phyloP scores from a whole-genome alignment of 2,113 vertebrate genomes.

The Lates calcarifer region DNA sequence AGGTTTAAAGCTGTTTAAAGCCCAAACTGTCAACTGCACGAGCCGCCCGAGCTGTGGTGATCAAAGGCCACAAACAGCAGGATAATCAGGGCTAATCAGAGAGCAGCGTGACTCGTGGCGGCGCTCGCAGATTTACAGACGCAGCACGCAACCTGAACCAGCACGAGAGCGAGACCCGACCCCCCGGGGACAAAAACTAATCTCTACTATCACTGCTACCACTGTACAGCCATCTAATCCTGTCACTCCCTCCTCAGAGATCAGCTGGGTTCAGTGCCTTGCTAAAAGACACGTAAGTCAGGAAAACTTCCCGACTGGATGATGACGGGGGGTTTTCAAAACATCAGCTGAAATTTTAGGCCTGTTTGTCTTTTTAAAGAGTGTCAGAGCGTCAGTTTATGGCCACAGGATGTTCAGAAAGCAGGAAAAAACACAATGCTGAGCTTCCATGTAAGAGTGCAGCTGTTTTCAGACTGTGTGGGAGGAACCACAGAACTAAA shows the following conservation, averaged over 20 bases:
- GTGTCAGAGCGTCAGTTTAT: fast-evolving
- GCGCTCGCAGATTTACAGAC: neutral
- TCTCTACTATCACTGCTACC: too few species aligned
- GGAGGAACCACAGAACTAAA: conserved; percentile 42
- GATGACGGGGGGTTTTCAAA: too few species aligned
- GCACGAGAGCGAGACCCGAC: neutral
- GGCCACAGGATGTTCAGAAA: conserved; percentile 9
- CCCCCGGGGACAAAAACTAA: neutral
- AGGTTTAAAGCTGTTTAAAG: conserved; percentile 22
- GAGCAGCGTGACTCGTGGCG: conserved; percentile 14
- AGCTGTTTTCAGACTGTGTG: conserved; percentile 60
- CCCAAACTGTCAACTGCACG: conserved; percentile 13
- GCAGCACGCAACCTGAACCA: neutral
- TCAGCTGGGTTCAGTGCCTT: too few species aligned
- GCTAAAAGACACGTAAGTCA: too few species aligned
- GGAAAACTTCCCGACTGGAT: too few species aligned
- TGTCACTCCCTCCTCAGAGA: too few species aligned
- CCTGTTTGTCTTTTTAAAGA: too few species aligned
- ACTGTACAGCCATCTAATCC: too few species aligned
- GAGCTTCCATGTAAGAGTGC: neutral
- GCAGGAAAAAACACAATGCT: neutral
- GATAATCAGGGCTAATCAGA: conserved; percentile 52
- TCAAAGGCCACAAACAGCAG: conserved; percentile 52
- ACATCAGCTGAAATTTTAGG: too few species aligned
- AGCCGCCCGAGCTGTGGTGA: conserved; percentile 28